Conservation (phyloP, 1,140 invertebrate species). For the Ericerus pela region DNA sequence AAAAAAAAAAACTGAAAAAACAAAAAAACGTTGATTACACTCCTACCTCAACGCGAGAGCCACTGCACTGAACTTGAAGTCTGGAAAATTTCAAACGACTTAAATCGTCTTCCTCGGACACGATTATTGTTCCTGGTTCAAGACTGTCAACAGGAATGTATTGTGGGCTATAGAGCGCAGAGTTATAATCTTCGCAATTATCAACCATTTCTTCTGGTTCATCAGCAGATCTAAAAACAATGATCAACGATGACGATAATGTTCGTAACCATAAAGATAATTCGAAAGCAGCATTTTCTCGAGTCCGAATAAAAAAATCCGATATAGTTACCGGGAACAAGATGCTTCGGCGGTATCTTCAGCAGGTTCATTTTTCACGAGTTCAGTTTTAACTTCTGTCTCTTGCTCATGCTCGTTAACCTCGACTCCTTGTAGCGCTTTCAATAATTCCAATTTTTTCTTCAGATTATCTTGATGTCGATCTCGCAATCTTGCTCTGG, state of each 20-base stretch:
- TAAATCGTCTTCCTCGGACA: constrained; percentile 61
- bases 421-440: constrained; percentile 65
- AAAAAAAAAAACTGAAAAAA: constrained; percentile 7
- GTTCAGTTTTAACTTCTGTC: constrained; percentile 19
- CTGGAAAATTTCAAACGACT: constrained; percentile 59
- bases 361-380: constrained; percentile 28
- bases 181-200: constrained; percentile 47
- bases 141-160: constrained; percentile 50
- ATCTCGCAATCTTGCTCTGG: constrained; percentile 77
- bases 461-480: constrained; percentile 82
- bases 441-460: constrained; percentile 76
- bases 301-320: too few species aligned
- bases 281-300: too few species aligned
- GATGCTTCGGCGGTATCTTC: constrained; percentile 18
- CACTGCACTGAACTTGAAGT: constrained; percentile 40
- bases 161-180: constrained; percentile 69
- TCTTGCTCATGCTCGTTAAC: constrained; percentile 22
- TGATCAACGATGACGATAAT: not conserved
- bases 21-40: too few species aligned
- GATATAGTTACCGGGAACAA: too few species aligned
- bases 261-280: not conserved
- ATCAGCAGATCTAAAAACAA: constrained; percentile 13
- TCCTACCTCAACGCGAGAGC: constrained; percentile 36
- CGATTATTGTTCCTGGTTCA: constrained; percentile 68
- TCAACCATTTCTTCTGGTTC: constrained; percentile 10